A percentile compares a stretch with the other conserved stretches of the same genome.
phyloP scores from a whole-genome alignment of 2,797 vertebrate species.

The Sternotherus odoratus region DNA sequence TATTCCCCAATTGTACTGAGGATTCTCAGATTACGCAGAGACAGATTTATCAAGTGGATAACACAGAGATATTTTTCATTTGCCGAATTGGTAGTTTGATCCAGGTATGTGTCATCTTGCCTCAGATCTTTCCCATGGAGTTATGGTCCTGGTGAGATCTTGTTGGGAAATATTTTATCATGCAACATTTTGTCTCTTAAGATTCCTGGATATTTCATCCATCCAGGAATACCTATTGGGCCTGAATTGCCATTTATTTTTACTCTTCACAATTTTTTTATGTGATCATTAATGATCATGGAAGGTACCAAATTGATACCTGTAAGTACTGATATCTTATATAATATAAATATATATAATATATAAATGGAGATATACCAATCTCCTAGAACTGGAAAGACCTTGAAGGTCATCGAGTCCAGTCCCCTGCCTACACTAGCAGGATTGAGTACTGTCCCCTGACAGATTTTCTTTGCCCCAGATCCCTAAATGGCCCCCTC shows the following conservation, averaged over 20 bases:
- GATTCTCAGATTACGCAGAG: neutral
- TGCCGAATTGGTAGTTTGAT: neutral
- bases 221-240: neutral
- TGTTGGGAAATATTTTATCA: neutral
- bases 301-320: neutral
- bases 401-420: too few species aligned
- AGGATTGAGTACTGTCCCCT: too few species aligned
- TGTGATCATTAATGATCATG: neutral
- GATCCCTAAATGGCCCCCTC: too few species aligned
- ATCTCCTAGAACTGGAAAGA: too few species aligned
- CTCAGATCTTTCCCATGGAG: neutral
- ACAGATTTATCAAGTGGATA: neutral
- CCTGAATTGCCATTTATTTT: neutral
- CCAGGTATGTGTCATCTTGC: rapidly evolving
- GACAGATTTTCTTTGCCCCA: too few species aligned
- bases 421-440: too few species aligned
- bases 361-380: too few species aligned
- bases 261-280: neutral
- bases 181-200: neutral
- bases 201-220: slow-evolving; percentile 9
- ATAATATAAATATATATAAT: too few species aligned
- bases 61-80: neutral
- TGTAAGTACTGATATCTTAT: neutral
- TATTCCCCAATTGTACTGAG: neutral
- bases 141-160: neutral